Base-by-base conservation (phyloP, 2,113 vertebrate species). In the Ammospiza nelsoni region DNA sequence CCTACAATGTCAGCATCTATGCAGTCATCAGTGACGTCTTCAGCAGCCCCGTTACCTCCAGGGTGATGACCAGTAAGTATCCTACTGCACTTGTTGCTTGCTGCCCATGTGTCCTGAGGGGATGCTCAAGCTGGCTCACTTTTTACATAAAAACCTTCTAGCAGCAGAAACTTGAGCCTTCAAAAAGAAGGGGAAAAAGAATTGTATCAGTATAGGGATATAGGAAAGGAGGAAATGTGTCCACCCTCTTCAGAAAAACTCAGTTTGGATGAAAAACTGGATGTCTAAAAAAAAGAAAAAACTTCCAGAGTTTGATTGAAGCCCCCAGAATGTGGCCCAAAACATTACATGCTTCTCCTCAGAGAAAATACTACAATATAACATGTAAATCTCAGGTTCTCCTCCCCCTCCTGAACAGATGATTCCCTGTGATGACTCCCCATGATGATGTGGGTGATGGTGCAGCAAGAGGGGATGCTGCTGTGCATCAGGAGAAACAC, bases 1-100 rank as follows among this genome's bases (percentile, higher is more conserved):
- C 99, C 95, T 99, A 99, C 98, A 99, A 99, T 94, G 97, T 99
- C 97, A 99, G 98, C 31, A 89, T 99, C 96, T 99, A 98, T 2
- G 98, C 99, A 1, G 98, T 99, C 95, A 99, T 99, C 94, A 98
- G 99, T 69, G 98, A 98, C 14, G 93, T 97, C 91, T 98, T 98
- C 98, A 99, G 99, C 69, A 96, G 96, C 62, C 99, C 99, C 5
- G 96, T 98, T 83, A 98, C 97, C 86, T 97, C 98, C 92, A 98
- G 98, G 78, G 98, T 98, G 93, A 98, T 98, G 80, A 99, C 99
- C 79, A 99, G 99, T 99, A 98, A 99, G 99, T 99, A 97, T 58
- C 71, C 85, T 39, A 31, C 44, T 76, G 75, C 78, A 43, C 69
- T 80, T 85, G 31, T 46, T 0, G 0, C 24, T 78, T 37, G 46